Conservation (phyloP, 2,113 vertebrate species). For the Daphoenositta chrysoptera region DNA sequence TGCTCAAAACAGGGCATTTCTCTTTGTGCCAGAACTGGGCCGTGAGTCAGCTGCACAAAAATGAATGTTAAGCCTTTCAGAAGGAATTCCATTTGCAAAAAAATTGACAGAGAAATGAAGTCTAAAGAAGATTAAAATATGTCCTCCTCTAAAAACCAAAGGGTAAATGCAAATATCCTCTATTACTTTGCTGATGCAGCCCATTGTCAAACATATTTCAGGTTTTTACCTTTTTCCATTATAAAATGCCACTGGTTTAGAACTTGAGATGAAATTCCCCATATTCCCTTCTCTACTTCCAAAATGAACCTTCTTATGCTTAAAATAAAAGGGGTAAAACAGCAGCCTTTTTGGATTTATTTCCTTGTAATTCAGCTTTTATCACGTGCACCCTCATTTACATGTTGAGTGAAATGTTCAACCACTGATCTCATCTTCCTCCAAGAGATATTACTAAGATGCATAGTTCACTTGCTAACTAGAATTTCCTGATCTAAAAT, state of each 20-base stretch:
- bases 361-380: background rate
- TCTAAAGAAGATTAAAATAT: background rate
- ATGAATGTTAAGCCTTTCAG: background rate
- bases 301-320: background rate
- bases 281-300: background rate
- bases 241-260: background rate
- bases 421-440: background rate
- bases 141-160: background rate
- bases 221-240: background rate
- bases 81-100: background rate
- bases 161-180: background rate
- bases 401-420: background rate
- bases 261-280: background rate
- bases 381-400: background rate
- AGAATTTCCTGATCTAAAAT: background rate
- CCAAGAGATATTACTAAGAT: background rate
- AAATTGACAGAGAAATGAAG: background rate
- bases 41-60: background rate
- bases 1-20: background rate
- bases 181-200: background rate
- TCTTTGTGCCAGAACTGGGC: background rate
- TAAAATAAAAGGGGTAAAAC: background rate
- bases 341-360: background rate
- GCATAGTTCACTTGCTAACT: background rate
- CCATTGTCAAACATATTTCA: background rate